Conservation (phyloP, 1,140 invertebrate species). For the Drosophila triauraria region DNA sequence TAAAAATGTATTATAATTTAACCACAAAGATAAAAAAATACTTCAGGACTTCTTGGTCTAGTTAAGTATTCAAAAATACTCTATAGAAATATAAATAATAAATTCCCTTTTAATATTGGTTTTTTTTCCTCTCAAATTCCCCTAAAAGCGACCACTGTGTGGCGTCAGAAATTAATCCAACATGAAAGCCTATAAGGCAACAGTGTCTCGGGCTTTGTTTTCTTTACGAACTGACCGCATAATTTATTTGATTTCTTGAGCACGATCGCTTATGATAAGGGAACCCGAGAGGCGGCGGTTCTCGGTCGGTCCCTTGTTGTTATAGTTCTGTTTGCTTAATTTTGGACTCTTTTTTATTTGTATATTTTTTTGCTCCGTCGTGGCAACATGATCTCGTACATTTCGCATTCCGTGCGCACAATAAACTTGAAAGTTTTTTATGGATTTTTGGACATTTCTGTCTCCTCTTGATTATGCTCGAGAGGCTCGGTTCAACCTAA, state of each 20-base stretch:
- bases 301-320: constrained; percentile 27
- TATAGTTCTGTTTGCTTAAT: constrained; percentile 48
- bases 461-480: constrained; percentile 23
- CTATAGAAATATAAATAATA: neutral
- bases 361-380: constrained; percentile 5
- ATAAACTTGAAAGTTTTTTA: constrained; percentile 54
- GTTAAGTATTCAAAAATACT: no score
- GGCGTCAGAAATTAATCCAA: constrained; percentile 47
- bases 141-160: neutral
- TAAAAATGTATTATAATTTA: no score
- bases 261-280: constrained; percentile 50
- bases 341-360: constrained; percentile 7
- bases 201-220: constrained; percentile 21
- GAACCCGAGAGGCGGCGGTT: constrained; percentile 6
- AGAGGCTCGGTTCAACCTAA: constrained; percentile 27
- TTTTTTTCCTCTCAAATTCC: neutral
- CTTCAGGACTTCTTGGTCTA: no score
- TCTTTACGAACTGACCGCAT: constrained; percentile 30
- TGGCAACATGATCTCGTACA: constrained; percentile 51
- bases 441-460: constrained; percentile 19
- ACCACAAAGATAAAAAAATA: no score
- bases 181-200: constrained; percentile 48
- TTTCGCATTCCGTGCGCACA: constrained; percentile 56
- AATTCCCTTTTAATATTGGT: no score
- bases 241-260: constrained; percentile 50